Conservation (phyloP, 1,140 invertebrate species). For the Melipona quadrifasciata region DNA sequence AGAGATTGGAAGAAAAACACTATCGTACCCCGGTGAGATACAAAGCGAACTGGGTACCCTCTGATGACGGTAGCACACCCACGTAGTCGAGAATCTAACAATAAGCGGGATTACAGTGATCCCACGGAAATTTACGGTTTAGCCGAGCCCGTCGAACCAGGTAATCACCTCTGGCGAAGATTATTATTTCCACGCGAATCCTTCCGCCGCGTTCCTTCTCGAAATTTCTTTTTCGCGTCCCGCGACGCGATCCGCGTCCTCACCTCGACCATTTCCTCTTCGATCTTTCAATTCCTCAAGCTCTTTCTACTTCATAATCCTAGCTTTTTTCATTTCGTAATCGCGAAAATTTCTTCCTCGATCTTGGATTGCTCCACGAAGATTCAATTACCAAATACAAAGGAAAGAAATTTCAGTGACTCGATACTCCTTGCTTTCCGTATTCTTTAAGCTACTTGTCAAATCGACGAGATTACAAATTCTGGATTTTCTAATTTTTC, state of each 20-base stretch:
- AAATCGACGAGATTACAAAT: too few relatives aligned
- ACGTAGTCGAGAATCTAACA: slow-evolving; percentile 23
- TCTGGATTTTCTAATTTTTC: too few relatives aligned
- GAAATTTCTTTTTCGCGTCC: not conserved
- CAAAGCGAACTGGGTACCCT: not conserved
- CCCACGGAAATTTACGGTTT: slow-evolving; percentile 36
- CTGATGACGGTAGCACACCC: slow-evolving; percentile 28
- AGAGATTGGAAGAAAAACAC: not conserved
- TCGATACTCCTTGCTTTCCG: too few relatives aligned
- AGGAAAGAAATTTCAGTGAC: too few relatives aligned
- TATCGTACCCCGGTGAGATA: slow-evolving; percentile 4
- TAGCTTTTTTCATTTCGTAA: too few relatives aligned
- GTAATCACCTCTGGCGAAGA: slow-evolving; percentile 34
- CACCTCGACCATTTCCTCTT: not conserved
- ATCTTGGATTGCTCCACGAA: too few relatives aligned
- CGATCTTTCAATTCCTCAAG: too few relatives aligned
- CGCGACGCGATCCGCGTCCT: not conserved
- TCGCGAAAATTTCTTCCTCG: too few relatives aligned
- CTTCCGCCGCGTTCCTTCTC: slow-evolving; percentile 9
- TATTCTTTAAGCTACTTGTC: too few relatives aligned
- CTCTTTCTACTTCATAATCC: too few relatives aligned
- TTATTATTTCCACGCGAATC: slow-evolving; percentile 40
- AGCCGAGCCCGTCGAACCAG: slow-evolving; percentile 29
- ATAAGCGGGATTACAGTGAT: slow-evolving; percentile 34
- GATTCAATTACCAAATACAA: too few relatives aligned